Conservation (phyloP, 2,888 invertebrate genomes). For the Scaptodrosophila latifasciaeformis region DNA sequence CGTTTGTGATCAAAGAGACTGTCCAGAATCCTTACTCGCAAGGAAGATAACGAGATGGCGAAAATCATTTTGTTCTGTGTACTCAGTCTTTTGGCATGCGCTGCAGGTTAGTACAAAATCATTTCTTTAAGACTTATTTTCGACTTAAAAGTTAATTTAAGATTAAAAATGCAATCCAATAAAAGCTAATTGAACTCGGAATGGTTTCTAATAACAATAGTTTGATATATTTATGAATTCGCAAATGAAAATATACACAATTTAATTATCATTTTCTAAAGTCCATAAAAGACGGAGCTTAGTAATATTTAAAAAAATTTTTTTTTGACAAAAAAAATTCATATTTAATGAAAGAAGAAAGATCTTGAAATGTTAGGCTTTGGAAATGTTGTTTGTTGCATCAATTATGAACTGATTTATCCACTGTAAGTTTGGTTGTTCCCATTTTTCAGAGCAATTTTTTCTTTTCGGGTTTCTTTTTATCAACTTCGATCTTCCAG, state of each 20-base stretch:
- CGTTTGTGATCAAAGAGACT: conserved; percentile 26
- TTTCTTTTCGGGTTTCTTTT: conserved; percentile 8
- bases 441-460: conserved; percentile 8
- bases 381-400: conserved; percentile 6
- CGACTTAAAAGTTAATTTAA: background rate
- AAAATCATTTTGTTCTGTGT: conserved; percentile 67
- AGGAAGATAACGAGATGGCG: conserved; percentile 51
- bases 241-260: conserved; percentile 2
- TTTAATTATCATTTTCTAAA: conserved; percentile 5
- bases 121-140: background rate
- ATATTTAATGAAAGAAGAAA: too few relatives aligned
- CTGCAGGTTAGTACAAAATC: conserved; percentile 62
- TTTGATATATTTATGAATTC: too few relatives aligned
- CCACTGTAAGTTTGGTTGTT: conserved; percentile 11
- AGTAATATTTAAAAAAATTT: background rate
- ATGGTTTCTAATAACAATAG: background rate
- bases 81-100: conserved; percentile 65
- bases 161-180: background rate
- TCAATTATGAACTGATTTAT: conserved; percentile 27
- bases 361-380: conserved; percentile 1
- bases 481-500: conserved; percentile 36
- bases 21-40: conserved; percentile 12
- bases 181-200: background rate
- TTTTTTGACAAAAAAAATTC: too few relatives aligned
- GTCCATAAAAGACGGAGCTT: too few relatives aligned